A percentile compares a stretch with the other conserved stretches of the same genome.
phyloP scores from a whole-genome alignment of 1,140 invertebrate genomes.

The Mamestra configurata region DNA sequence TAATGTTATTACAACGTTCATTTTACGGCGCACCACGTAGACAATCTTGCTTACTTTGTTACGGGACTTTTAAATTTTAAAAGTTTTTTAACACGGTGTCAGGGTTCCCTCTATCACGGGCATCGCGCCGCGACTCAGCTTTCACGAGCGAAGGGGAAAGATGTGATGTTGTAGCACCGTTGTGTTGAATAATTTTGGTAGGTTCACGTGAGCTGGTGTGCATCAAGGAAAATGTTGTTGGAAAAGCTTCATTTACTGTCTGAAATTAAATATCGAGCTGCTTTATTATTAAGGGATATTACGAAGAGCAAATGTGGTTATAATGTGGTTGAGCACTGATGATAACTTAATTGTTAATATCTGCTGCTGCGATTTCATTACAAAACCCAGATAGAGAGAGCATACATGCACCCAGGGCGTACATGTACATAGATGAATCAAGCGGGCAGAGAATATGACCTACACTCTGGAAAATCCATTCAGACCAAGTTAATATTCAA shows the following conservation, averaged over 20 bases:
- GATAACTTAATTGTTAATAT: too few relatives aligned
- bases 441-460: too few relatives aligned
- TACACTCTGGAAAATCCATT: too few relatives aligned
- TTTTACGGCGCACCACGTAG: slow-evolving; percentile 32
- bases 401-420: too few relatives aligned
- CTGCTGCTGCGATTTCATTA: too few relatives aligned
- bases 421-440: too few relatives aligned
- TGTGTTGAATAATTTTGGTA: slow-evolving; percentile 29
- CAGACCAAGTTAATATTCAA: neutral
- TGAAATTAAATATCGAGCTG: neutral
- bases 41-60: slow-evolving; percentile 28
- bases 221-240: neutral
- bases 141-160: neutral
- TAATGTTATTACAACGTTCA: slow-evolving; percentile 34
- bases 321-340: too few relatives aligned
- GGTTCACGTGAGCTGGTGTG: neutral
- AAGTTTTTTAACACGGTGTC: slow-evolving; percentile 22
- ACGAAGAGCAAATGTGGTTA: too few relatives aligned
- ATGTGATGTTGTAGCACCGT: slow-evolving; percentile 14
- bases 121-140: neutral
- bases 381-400: too few relatives aligned
- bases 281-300: too few relatives aligned
- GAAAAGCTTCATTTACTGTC: neutral
- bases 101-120: neutral
- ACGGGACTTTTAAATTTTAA: slow-evolving; percentile 28